Base-by-base conservation (phyloP, 2,888 invertebrate species). In the Lepidocyrtoides sp. region DNA sequence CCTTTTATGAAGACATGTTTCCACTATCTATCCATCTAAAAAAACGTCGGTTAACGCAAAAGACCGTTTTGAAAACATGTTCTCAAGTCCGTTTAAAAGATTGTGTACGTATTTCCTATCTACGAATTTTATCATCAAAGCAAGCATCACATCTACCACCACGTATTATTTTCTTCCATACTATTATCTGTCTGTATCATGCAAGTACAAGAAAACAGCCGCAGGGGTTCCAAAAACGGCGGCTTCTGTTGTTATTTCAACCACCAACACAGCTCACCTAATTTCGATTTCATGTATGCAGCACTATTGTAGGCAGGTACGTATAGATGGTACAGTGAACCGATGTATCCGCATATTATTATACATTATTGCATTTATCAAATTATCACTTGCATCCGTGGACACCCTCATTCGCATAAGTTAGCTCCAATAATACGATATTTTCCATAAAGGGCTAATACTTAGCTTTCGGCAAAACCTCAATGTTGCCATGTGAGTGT, bases 401-500 rank as follows among this genome's bases (percentile, higher is more conserved):
- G 20, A 41, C 41, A 72, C 3, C 2, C 29, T 72, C 72, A 69
- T 63, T 63, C 63, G 2, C 8, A 32, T 10, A 63, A 10, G n/a
- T n/a, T n/a, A n/a, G n/a, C n/a, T 23, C 66, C 36, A 69, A 36
- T 36, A 69, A 69, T 17, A n/a, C 2, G 36, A 69, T 69, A 69
- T 69, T 69, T 69, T 69, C 17, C n/a, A 36, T 69, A 69, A 69
- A 69, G 36, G 36, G 17, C 17, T 2, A 72, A 72, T 12, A 23
- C 44, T 23, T 72, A 44, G 44, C 72, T 72, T 44, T 72, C 23
- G 72, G 72, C 72, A 23, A 72, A 72, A 72, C 44, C 23, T 44
- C 20, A 23, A 41, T 23, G 44, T 72, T 41, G 44, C 36, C 3
- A 36, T 36, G 72, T 44, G 72, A 14, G 41, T 20, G 20, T 32